Evolutionary conservation across 2,797 vertebrate genomes (phyloP).

Genomic region (Propithecus perrieri): DNA sequence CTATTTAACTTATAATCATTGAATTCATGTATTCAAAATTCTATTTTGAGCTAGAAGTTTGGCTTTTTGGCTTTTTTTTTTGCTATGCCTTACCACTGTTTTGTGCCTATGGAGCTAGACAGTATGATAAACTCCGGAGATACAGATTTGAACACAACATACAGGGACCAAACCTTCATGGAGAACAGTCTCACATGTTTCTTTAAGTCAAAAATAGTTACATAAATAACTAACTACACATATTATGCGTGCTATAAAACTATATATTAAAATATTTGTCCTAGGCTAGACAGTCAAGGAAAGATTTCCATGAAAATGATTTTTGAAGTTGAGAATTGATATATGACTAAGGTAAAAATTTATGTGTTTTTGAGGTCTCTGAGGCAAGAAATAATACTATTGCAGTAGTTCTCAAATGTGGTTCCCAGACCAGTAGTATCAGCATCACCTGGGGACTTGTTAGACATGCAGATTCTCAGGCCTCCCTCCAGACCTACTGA

Average conservation of each 20-base stretch:
- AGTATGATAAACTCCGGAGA: not conserved
- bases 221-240: not conserved
- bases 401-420: not conserved
- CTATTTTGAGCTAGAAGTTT: not conserved
- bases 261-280: not conserved
- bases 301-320: not conserved
- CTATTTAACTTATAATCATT: not conserved
- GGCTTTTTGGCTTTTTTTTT: not conserved
- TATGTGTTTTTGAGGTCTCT: not conserved
- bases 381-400: not conserved
- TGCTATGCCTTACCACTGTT: not conserved
- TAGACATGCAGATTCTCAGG: not conserved
- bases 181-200: not conserved
- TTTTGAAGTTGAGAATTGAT: not conserved
- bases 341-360: not conserved
- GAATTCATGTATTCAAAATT: not conserved
- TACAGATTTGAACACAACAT: not conserved
- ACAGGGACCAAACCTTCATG: not conserved
- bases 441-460: not conserved
- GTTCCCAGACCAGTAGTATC: not conserved
- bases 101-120: not conserved
- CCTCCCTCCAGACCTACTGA: not conserved
- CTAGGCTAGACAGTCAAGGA: not conserved
- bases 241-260: not conserved
- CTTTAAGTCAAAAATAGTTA: not conserved